phyloP scores from a whole-genome alignment of 2,888 invertebrate species.

The Chorisops tibialis region DNA sequence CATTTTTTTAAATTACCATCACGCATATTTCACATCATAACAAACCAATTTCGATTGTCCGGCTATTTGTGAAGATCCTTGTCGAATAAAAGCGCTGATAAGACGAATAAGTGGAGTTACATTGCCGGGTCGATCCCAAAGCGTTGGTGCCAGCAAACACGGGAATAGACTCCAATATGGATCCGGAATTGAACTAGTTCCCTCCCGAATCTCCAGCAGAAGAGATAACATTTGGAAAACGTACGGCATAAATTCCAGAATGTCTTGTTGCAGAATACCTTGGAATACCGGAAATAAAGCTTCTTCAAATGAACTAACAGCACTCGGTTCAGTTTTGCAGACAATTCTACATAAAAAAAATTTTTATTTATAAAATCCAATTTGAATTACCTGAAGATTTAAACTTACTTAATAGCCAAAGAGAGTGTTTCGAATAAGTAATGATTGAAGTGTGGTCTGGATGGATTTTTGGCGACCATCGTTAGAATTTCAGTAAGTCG shows the following conservation, averaged over 20 bases:
- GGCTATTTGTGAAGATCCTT: conserved; percentile 67
- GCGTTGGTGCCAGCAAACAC: conserved; percentile 79
- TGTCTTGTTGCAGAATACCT: conserved; percentile 89
- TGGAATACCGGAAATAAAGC: conserved; percentile 94
- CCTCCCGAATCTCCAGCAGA: conserved; percentile 71
- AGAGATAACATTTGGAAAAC: conserved; percentile 96
- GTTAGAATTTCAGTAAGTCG: conserved; percentile 80
- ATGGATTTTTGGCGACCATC: conserved; percentile 86
- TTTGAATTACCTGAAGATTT: neutral
- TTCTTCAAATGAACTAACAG: conserved; percentile 85
- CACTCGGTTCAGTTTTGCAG: conserved; percentile 73
- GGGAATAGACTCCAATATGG: conserved; percentile 88
- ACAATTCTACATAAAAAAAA: conserved; percentile 62
- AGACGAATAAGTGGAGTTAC: conserved; percentile 91
- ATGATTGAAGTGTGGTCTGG: conserved; percentile 97
- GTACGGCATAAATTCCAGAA: conserved; percentile 93
- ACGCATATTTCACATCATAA: conserved; percentile 25
- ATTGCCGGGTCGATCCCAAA: conserved; percentile 94
- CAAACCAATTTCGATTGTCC: conserved; percentile 68
- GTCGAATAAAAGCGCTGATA: conserved; percentile 79
- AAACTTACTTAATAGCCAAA: conserved; percentile 72
- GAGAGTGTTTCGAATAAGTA: conserved; percentile 95
- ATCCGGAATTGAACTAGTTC: conserved; percentile 62
- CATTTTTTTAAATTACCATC: neutral
- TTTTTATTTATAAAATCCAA: neutral